Base-by-base conservation (phyloP, 1,140 invertebrate genomes). In the Drosophila nannoptera region DNA sequence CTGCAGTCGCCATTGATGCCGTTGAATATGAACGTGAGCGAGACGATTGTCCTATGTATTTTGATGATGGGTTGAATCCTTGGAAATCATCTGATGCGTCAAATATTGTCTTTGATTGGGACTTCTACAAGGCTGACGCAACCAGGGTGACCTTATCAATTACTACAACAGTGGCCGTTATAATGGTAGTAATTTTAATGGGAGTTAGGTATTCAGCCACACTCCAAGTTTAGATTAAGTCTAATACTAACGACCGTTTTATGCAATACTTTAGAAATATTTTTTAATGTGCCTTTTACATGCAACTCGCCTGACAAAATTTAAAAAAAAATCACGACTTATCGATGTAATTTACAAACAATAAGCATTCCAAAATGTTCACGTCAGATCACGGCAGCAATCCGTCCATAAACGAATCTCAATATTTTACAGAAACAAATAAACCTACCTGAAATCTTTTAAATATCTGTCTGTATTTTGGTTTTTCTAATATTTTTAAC, bases 31-130 rank as follows among this genome's bases (percentile, higher is more conserved):
- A 98, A 90, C 91, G 96, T 91, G 95, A 97, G 90, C 92, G 96
- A 93, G 97, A 98, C 90, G 95, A 96, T 80, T 98, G 97, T 90
- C 97, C 97, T 0, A 97, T 98, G 96, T 93, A 95, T 88, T 98
- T 98, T 89, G 96, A 98, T 83, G 96, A 98, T 90, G 97, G 97
- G 1, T 90, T 91, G 31, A 93, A 98, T 90, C 97, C 97, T 0
- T 98, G 96, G 95, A 83, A 92, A 16, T 88, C 92, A 49, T 92
- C 92, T 22, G 95, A 96, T 80, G 94, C 93, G 75, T 92, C 91
- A 48, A 92, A 95, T 16, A 93, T 93, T 84, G 87, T 95, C 7
- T 95, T 96, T 59, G 87, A 89, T 48, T 90, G 88, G 88, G 87
- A 89, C 49, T 89, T 90, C 60, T 89, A 86, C 53, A 84, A 87